Base-by-base conservation (phyloP, 2,113 vertebrate genomes). In the Todiramphus saurophagus region DNA sequence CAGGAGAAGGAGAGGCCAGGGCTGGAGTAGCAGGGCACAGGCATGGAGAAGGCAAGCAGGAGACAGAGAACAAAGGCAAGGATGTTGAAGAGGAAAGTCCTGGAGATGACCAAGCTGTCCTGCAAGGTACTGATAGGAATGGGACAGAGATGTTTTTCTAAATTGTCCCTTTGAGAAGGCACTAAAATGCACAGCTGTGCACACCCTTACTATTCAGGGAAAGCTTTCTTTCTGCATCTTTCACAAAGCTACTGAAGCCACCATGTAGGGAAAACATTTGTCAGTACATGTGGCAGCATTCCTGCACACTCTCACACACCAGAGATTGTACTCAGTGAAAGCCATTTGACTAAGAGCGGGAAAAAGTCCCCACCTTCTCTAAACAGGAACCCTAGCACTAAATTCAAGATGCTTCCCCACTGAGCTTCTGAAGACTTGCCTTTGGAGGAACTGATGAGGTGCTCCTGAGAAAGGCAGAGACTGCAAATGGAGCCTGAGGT, bases 161-260 rank as follows among this genome's bases (percentile, higher is more conserved):
- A 35, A 41, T 17, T n/a, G 25, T 8, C 2, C 1, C 0, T 43
- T 66, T 69, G 33, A 88, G 72, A 86, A 80, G 21, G 25, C 31
- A 19, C 43, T 62, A 62, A 56, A 64, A 73, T 3, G 3, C 11
- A 62, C 2, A 50, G 2, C 10, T 4, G 1, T 2, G 1, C 9
- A 25, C 18, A 30, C 14, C 33, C 46, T 41, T 53, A 37, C 24
- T 43, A 15, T 25, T 76, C 48, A 76, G 23, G n/a, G 48, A 77
- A 85, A 37, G 21, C 4, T n/a, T 60, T 79, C 41, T 46, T 43
- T 5, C n/a, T 77, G 48, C 23, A 5, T 37, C 59, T 44, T 81
- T 66, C 50, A n/a, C 44, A 89, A 74, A 56, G 9, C 25, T 24
- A 11, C 53, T 55, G 30, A 59, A 72, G 31, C 24, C 10, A 76